phyloP scores from a whole-genome alignment of 2,888 invertebrate genomes.

The Rotaria macrura region DNA sequence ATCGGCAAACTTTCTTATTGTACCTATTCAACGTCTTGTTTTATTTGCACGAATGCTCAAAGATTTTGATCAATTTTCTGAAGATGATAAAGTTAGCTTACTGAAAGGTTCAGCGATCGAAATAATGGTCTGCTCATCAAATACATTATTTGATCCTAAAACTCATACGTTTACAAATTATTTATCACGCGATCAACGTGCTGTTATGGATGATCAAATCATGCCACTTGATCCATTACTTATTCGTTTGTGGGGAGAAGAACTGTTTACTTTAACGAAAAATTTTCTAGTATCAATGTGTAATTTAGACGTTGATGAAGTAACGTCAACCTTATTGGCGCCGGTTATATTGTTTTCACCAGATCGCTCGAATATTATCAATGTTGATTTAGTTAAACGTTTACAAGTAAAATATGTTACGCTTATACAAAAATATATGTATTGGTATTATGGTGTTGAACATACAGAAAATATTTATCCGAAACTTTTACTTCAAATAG shows the following conservation, averaged over 20 bases:
- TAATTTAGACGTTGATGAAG: conserved; percentile 24
- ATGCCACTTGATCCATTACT: conserved; percentile 25
- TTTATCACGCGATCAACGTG: conserved; percentile 23
- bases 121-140: conserved; percentile 27
- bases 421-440: conserved; percentile 27
- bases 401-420: conserved; percentile 24
- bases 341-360: conserved; percentile 32
- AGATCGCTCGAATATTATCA: conserved; percentile 12
- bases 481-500: conserved; percentile 20
- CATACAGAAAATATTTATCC: conserved; percentile 20
- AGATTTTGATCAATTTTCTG: conserved; percentile 23
- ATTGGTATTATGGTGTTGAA: conserved; percentile 27
- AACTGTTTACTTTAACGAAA: conserved; percentile 19
- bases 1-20: conserved; percentile 27
- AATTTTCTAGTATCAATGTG: conserved; percentile 24
- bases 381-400: not conserved
- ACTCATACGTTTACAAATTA: conserved; percentile 22
- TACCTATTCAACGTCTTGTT: conserved; percentile 28
- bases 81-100: conserved; percentile 26
- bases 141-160: conserved; percentile 24
- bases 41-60: conserved; percentile 30
- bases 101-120: conserved; percentile 30
- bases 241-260: conserved; percentile 25
- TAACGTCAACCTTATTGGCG: not conserved
- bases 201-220: conserved; percentile 2